These are phyloP conservation scores for Antheraea yamamai DNA, from an alignment of 2,888 invertebrate species.

Conservation along the genomic window DNA sequence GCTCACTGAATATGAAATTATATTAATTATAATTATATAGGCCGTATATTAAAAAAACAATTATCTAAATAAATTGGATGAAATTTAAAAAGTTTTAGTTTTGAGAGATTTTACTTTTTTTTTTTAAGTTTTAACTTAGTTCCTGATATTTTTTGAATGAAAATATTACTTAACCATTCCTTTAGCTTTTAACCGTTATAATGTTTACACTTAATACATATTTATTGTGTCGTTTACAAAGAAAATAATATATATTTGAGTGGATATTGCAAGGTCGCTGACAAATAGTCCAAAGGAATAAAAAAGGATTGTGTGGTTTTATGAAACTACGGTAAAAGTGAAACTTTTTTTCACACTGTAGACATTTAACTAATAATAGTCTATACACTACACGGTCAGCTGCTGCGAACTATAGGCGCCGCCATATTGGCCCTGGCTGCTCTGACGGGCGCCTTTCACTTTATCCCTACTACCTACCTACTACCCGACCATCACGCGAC, in stretches of 20 bases:
- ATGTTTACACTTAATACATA: background rate
- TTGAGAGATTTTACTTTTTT: background rate
- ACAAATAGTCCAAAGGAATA: background rate
- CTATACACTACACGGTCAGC: no score
- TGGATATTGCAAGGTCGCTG: background rate
- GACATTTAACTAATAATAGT: no score
- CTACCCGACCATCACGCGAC: no score
- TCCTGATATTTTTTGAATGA: background rate
- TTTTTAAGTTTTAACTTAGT: background rate
- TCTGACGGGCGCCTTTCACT: no score
- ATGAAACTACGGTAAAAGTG: no score
- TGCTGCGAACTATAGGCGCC: no score
- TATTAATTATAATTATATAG: background rate
- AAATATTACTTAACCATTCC: constrained; percentile 7
- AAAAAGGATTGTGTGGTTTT: no score
- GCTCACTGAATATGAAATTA: background rate
- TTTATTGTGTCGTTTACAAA: background rate
- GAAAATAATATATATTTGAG: background rate
- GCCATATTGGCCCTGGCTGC: no score
- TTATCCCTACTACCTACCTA: no score
- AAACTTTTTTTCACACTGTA: no score
- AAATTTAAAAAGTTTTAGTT: background rate
- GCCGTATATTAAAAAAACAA: background rate
- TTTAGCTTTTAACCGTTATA: background rate
- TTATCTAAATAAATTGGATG: background rate